phyloP scores from a whole-genome alignment of 2,797 vertebrate genomes.

The Chromis chromis region DNA sequence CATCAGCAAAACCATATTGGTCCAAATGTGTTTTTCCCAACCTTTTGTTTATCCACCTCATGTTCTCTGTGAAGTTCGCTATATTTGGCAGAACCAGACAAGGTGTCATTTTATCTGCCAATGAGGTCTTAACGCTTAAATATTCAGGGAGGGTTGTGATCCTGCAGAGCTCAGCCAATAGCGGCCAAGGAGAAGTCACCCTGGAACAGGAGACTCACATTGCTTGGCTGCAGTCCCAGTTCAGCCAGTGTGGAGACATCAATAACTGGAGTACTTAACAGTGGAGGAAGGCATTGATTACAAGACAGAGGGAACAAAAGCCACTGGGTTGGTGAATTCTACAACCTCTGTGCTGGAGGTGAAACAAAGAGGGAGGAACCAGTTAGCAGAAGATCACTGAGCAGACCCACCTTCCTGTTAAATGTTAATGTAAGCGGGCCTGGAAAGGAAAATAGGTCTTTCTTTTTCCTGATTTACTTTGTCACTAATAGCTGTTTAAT shows the following conservation, averaged over 20 bases:
- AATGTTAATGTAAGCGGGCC: conserved; percentile 75
- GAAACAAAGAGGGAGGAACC: conserved; percentile 55
- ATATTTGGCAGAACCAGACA: conserved; percentile 45
- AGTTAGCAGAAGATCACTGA: conserved; percentile 64
- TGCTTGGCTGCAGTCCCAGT: conserved; percentile 79
- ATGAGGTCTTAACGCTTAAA: conserved; percentile 53
- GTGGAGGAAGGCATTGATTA: conserved; percentile 77
- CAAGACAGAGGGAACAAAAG: conserved; percentile 71
- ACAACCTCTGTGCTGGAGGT: conserved; percentile 67
- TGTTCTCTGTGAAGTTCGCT: conserved; percentile 12
- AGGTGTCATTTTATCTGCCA: conserved; percentile 53
- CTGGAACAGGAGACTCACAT: conserved; percentile 67
- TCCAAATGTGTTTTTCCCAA: not conserved
- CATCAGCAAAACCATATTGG: no score
- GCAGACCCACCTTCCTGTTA: conserved; percentile 58
- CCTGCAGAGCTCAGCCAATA: conserved; percentile 62
- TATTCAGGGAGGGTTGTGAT: conserved; percentile 36
- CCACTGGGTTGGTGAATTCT: conserved; percentile 57
- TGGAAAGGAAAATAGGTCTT: conserved; percentile 56
- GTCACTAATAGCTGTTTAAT: conserved; percentile 60
- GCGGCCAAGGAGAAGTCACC: conserved; percentile 73
- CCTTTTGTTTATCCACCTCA: conserved; percentile 1
- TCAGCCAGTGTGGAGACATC: conserved; percentile 74
- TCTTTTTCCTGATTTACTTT: conserved; percentile 50
- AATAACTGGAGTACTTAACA: conserved; percentile 79